Base-by-base conservation (phyloP, 2,797 vertebrate genomes). In the Anomalospiza imberbis region DNA sequence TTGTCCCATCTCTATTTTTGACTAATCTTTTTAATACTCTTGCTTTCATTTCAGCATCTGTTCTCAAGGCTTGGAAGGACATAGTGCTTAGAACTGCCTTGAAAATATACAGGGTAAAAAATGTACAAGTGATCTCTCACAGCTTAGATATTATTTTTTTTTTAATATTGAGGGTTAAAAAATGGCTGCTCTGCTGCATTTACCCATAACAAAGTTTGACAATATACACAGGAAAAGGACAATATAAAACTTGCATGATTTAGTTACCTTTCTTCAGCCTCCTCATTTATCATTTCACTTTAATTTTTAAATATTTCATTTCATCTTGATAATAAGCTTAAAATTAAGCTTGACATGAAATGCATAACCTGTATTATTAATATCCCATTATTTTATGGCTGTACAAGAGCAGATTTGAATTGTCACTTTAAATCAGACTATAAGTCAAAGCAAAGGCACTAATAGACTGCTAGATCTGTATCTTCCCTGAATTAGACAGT, bases 361-460 rank as follows among this genome's bases (percentile, higher is more conserved):
- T 85, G 83, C 84, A 91, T 97, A 95, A 96, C 94, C 79, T 89
- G 32, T 87, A 88, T 95, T 96, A 97, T 96, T 97, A 97, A 94
- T 94, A 78, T 80, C 40, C 76, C 38, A 85, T 97, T 93, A 95
- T 96, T 96, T 97, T 96, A 75, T 32, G 25, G 57, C 91, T 95
- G 85, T 83, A 92, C 88, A 93, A 89, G 93, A 97, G 85, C 78
- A 96, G 85, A 88, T 91, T 96, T 89, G 79, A 96, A 88, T 86
- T 97, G 91, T 95, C 94, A 70, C 86, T 96, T 96, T 94, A 95
- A 95, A 95, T 95, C 93, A 96, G 83, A 85, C 66, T 72, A 14
- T 96, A 88, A 97, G 87, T 91, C 93, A 95, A 91, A 51, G 40
- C 22, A 82, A 95, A 91, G 34, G 66, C 94, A 68, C 95, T 95